Evolutionary conservation across 2,888 invertebrate genomes (phyloP), one percentile per base, ranked within the genome.

Genomic region (Drosophila buzzatii): DNA sequence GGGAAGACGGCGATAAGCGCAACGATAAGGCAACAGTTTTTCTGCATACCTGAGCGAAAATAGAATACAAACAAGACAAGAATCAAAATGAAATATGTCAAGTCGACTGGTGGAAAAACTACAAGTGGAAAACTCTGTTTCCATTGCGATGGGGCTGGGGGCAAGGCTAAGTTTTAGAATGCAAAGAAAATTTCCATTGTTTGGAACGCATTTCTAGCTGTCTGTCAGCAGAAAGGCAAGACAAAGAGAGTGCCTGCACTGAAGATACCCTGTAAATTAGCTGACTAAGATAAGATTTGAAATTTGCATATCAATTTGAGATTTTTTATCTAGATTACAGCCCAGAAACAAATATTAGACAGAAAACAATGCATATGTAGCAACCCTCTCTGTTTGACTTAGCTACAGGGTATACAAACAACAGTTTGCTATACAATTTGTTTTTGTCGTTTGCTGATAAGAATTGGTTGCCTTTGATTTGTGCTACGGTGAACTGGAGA

Each of bases 381-480:
- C 12, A 18, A 42, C 1, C 14, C 44, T 33, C n/a, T 10, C 2
- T 27, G 5, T 0, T 37, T 6, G 3, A 0, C 23, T 9, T n/a
- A 2, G 9, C 12, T 23, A 31, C 39, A 39, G 41, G 49, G 64
- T 64, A 66, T 67, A 33, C 39, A 23, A 61, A 65, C 42, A 45
- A 57, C 33, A 62, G 58, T 72, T 77, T 77, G 66, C 55, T 58
- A 59, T 35, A 64, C 61, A 58, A 65, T 64, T 64, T 73, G 63
- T 73, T 73, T 37, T 67, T 37, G 44, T 55, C 49, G 58, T 57
- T 55, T n/a, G 16, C 56, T 72, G 81, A 81, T 89, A 87, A 85
- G 73, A 66, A 52, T 73, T 85, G 88, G 85, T 90, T 90, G 85
- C 86, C 90, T 88, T 74, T 86, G 86, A 86, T 90, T 86, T 86